Evolutionary conservation across 1,140 invertebrate species (phyloP), one percentile per base, ranked within the genome.

Genomic region (Macrocentrus cingulum): DNA sequence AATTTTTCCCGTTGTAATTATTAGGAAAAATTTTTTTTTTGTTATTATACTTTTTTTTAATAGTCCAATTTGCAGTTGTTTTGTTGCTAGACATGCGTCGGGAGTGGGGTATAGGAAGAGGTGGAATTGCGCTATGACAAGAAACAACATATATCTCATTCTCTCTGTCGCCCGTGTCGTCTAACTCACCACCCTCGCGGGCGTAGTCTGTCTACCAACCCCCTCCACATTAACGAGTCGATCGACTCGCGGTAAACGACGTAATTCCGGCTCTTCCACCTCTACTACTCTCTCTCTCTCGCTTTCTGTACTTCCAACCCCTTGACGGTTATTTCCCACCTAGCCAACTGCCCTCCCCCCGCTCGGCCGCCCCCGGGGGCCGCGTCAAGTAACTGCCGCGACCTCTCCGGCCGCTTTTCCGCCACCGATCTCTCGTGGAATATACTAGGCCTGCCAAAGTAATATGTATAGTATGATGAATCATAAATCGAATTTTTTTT

Each of bases 11-110:
- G n/a, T n/a, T n/a, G n/a, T n/a, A n/a, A n/a, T n/a, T n/a, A n/a
- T n/a, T n/a, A n/a, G n/a, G n/a, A n/a, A n/a, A n/a, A n/a, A n/a
- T 34, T 39, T 68, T 68, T 62, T 66, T 61, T 57, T 50, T 56
- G 19, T 34, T 34, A 6, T 34, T 34, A 6, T 11, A 34, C 66
- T 64, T 63, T 60, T 65, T 72, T n/a, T n/a, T n/a, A n/a, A n/a
- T n/a, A n/a, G n/a, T n/a, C n/a, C 25, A 29, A 29, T 29, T 46
- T 50, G 51, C 50, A 50, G 20, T 41, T 41, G 37, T 51, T 59
- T 59, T 39, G 15, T 6, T 39, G 2, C 11, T 2, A 39, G 37
- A 39, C 32, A 34, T 9, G 32, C n/a, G 8, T n/a, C n/a, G n/a
- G n/a, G n/a, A n/a, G n/a, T n/a, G n/a, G n/a, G n/a, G n/a, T n/a